Percentiles rank a stretch among this genome's conserved stretches.
Conservation (phyloP, 37 sponge, comb jelly and placozoan genomes). For the Halichondria panicea region DNA sequence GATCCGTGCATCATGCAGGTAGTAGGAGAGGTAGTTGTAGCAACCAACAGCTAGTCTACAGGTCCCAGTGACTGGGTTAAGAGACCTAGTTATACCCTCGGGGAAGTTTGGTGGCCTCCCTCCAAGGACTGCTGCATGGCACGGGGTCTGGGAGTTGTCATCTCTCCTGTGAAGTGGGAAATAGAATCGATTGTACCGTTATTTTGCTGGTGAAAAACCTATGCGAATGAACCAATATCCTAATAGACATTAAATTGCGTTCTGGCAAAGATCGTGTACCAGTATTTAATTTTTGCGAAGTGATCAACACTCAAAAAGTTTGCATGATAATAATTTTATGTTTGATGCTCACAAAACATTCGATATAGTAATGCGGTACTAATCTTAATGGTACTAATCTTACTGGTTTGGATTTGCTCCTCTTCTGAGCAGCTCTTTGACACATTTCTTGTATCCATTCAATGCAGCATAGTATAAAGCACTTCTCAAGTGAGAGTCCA, state of each 20-base stretch:
- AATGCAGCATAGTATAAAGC: slow-evolving; percentile 36
- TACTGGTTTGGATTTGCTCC: slow-evolving; percentile 49
- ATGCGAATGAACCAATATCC: no score
- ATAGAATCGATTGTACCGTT: background rate
- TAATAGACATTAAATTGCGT: no score
- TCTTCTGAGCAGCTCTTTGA: slow-evolving; percentile 41
- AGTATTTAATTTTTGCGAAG: no score
- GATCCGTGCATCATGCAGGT: slow-evolving; percentile 19
- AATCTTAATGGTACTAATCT: background rate
- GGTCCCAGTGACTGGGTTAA: slow-evolving; percentile 13
- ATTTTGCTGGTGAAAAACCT: background rate
- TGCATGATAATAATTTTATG: no score
- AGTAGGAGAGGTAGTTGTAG: slow-evolving; percentile 1
- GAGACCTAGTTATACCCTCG: background rate
- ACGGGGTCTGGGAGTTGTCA: slow-evolving; percentile 21
- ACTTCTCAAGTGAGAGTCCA: slow-evolving; percentile 3
- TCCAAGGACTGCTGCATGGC: slow-evolving; percentile 31
- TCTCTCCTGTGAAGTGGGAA: background rate
- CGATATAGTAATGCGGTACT: background rate
- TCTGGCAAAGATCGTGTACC: no score
- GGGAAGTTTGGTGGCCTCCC: slow-evolving; percentile 1
- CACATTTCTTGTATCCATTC: slow-evolving; percentile 25
- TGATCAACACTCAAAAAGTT: no score
- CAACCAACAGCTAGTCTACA: background rate
- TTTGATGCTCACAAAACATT: no score